These are phyloP conservation scores for Carassius carassius DNA, from an alignment of 2,113 vertebrate genomes.

Conservation along the genomic window DNA sequence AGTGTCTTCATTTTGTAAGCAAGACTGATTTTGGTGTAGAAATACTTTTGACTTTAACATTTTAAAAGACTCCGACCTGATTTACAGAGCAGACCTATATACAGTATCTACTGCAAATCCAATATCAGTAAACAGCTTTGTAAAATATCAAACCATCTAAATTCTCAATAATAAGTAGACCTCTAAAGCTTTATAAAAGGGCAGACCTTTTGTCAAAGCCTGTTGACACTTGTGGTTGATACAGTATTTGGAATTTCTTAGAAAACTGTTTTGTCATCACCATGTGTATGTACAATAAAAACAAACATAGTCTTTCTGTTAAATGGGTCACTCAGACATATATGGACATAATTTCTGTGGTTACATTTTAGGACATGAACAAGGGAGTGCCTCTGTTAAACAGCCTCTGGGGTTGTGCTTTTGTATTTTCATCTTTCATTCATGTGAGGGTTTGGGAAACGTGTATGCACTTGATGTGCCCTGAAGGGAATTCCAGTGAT, in stretches of 20 bases:
- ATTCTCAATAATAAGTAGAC: neutral
- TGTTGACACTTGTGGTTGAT: neutral
- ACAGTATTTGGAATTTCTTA: constrained; percentile 59
- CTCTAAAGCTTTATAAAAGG: neutral
- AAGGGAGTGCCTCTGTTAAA: neutral
- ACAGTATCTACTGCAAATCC: neutral
- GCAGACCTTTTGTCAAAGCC: neutral
- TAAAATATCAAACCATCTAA: neutral
- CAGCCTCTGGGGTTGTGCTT: neutral
- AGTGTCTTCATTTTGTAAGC: neutral
- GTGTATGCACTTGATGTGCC: neutral
- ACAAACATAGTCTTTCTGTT: neutral
- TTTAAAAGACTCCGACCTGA: neutral
- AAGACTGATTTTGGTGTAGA: neutral
- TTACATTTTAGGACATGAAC: neutral
- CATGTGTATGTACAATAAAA: neutral
- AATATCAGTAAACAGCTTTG: neutral
- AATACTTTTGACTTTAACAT: neutral
- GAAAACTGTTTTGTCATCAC: neutral
- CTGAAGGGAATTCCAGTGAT: neutral
- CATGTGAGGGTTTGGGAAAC: neutral
- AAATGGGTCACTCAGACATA: neutral
- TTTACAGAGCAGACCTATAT: neutral
- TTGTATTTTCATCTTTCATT: neutral
- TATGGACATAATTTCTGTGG: neutral